A percentile compares a stretch with the other conserved stretches of the same genome.
phyloP scores from a whole-genome alignment of 2,888 invertebrate species.

The Dynastes tityus region DNA sequence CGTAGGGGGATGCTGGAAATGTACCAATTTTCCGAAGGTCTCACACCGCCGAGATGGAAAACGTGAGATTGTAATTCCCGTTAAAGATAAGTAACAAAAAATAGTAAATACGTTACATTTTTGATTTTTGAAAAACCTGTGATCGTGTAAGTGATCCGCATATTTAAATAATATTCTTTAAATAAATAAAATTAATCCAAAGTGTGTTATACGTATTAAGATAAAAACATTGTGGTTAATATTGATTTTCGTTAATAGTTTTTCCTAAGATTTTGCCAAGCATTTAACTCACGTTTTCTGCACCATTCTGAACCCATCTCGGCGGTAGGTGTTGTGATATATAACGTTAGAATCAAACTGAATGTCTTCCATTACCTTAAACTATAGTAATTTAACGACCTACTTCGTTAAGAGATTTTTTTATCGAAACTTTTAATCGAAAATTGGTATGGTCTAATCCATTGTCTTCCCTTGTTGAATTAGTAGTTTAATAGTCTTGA shows the following conservation, averaged over 20 bases:
- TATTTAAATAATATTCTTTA: conserved; percentile 3
- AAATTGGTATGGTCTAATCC: conserved; percentile 48
- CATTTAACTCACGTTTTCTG: background rate
- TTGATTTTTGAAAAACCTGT: conserved; percentile 6
- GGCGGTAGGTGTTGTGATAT: conserved; percentile 59
- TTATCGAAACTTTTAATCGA: conserved; percentile 21
- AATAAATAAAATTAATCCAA: background rate
- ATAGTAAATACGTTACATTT: background rate
- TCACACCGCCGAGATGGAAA: conserved; percentile 67
- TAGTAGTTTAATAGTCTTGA: background rate
- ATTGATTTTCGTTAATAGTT: conserved; percentile 51
- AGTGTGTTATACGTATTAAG: conserved; percentile 3
- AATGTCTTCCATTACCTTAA: conserved; percentile 44
- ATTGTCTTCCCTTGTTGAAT: conserved; percentile 50
- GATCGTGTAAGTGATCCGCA: conserved; percentile 16
- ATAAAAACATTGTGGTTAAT: conserved; percentile 49
- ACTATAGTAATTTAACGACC: conserved; percentile 43
- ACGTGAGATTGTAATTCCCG: conserved; percentile 62
- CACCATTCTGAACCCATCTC: conserved; percentile 60
- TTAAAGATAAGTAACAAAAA: conserved; percentile 52
- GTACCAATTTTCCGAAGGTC: conserved; percentile 65
- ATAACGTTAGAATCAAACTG: conserved; percentile 7
- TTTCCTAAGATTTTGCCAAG: conserved; percentile 10
- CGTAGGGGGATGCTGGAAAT: conserved; percentile 64
- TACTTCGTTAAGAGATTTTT: conserved; percentile 40